These are phyloP conservation scores for Papilio glaucus DNA, from an alignment of 1,140 invertebrate species.

Conservation along the genomic window DNA sequence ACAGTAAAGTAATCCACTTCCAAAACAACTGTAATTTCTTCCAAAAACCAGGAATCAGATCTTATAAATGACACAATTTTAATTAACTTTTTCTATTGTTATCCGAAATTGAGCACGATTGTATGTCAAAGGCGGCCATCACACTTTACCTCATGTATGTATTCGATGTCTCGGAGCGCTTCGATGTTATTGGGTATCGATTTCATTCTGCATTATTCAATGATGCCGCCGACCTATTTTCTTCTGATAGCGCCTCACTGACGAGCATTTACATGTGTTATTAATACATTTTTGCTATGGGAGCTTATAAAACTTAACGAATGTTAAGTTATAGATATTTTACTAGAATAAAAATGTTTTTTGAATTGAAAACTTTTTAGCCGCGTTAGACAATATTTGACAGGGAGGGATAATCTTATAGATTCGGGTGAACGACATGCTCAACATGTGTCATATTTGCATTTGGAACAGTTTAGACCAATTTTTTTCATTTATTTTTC, in stretches of 20 bases:
- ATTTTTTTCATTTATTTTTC: too few species aligned
- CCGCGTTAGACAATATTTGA: too few species aligned
- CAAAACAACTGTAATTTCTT: too few species aligned
- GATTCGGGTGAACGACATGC: too few species aligned
- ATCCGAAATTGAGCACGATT: neutral
- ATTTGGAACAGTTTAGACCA: too few species aligned
- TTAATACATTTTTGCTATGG: neutral
- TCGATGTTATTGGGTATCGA: conserved; percentile 11
- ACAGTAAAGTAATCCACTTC: too few species aligned
- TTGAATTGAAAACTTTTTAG: too few species aligned
- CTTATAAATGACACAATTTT: too few species aligned
- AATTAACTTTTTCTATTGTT: too few species aligned
- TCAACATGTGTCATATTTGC: too few species aligned
- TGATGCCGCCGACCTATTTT: conserved; percentile 10
- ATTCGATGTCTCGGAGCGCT: neutral
- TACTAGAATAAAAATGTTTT: neutral
- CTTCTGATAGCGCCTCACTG: neutral
- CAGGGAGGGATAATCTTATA: too few species aligned
- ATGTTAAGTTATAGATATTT: neutral
- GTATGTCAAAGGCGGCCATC: neutral
- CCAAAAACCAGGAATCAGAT: too few species aligned
- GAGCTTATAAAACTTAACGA: neutral
- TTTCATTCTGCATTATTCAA: conserved; percentile 18
- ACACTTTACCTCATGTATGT: neutral
- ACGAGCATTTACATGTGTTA: neutral